Evolutionary conservation across 2,797 vertebrate species (phyloP).

Genomic region (Poecile montanus): DNA sequence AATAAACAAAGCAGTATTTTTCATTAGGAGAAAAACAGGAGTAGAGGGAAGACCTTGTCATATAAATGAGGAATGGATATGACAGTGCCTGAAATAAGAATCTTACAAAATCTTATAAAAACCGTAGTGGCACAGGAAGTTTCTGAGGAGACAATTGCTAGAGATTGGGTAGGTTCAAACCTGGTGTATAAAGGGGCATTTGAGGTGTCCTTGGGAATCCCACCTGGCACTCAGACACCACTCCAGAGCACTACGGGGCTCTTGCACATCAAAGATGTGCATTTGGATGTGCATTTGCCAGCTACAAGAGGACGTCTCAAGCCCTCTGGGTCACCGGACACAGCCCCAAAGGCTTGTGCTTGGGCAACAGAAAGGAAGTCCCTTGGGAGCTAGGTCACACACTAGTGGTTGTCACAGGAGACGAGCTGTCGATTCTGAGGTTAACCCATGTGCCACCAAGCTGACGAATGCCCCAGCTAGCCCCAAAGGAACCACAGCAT

Average conservation of each 20-base stretch:
- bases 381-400: background rate
- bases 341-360: background rate
- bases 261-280: background rate
- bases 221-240: background rate
- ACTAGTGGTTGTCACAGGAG: background rate
- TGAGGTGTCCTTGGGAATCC: background rate
- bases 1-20: background rate
- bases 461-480: background rate
- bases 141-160: background rate
- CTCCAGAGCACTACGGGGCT: background rate
- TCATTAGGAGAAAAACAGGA: background rate
- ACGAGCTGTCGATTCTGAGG: background rate
- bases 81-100: background rate
- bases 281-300: background rate
- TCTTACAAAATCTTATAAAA: background rate
- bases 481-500: background rate
- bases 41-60: background rate
- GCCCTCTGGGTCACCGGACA: background rate
- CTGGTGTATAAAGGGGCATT: background rate
- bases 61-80: background rate
- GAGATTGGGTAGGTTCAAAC: background rate
- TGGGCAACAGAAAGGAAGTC: background rate
- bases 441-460: background rate
- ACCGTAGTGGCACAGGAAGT: background rate
- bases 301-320: background rate